Percentiles rank a stretch among this genome's conserved stretches.
Conservation (phyloP, 2,888 invertebrate species). For the Epinotia brunnichana region DNA sequence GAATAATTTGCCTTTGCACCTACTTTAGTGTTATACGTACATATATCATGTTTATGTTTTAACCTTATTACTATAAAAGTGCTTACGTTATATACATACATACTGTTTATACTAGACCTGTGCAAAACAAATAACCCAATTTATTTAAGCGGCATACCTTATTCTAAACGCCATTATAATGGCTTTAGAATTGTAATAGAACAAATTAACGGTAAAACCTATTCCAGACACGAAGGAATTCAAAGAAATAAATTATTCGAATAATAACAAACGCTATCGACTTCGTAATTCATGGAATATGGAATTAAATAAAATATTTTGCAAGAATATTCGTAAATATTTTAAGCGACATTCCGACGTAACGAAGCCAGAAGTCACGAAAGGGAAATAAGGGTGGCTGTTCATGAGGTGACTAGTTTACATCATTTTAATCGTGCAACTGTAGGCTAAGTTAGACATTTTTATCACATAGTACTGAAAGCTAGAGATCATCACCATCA, state of each 20-base stretch:
- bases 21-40: no score
- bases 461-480: no score
- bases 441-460: no score
- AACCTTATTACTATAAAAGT: no score
- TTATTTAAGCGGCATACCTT: not conserved
- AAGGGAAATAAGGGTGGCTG: conserved; percentile 58
- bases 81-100: no score
- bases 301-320: conserved; percentile 70
- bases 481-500: no score
- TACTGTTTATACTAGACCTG: no score
- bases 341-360: conserved; percentile 73
- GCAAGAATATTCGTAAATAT: conserved; percentile 76
- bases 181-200: conserved; percentile 13
- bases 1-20: no score
- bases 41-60: no score
- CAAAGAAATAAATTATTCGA: conserved; percentile 50
- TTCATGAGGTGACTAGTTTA: conserved; percentile 45
- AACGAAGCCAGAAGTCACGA: conserved; percentile 77
- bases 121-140: no score
- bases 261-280: conserved; percentile 53
- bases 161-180: not conserved
- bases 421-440: not conserved
- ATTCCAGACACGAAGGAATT: conserved; percentile 34
- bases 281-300: conserved; percentile 63
- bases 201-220: conserved; percentile 12